Evolutionary conservation across 2,888 invertebrate species (phyloP).

Genomic region (Isoperla grammatica): DNA sequence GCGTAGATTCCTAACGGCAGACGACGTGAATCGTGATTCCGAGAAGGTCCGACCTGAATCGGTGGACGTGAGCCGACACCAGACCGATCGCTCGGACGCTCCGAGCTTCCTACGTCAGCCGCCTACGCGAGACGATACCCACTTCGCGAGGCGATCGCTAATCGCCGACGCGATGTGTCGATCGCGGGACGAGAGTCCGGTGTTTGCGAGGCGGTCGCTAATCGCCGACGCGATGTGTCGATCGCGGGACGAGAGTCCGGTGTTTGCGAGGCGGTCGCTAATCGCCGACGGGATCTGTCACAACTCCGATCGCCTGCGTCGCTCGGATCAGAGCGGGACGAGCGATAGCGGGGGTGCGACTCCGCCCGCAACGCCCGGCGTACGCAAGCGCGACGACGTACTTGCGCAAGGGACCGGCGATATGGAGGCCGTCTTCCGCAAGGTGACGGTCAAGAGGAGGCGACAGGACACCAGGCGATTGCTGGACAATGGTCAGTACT

Average conservation of each 20-base stretch:
- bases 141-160: no score
- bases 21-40: no score
- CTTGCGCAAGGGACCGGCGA: conserved; percentile 50
- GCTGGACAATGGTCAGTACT: conserved; percentile 43
- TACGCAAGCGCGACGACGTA: no score
- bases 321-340: conserved; percentile 24
- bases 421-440: conserved; percentile 52
- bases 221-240: conserved; percentile 2
- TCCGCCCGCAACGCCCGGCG: conserved; percentile 17
- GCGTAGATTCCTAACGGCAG: no score
- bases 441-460: conserved; percentile 58
- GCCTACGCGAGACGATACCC: no score
- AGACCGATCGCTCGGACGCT: no score
- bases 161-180: no score
- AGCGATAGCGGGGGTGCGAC: conserved; percentile 28
- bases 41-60: no score
- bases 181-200: not conserved
- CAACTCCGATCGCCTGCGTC: not conserved
- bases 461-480: conserved; percentile 28
- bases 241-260: not conserved
- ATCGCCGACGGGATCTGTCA: not conserved
- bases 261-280: not conserved
- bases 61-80: no score
- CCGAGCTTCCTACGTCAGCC: no score
- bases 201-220: not conserved